Evolutionary conservation across 1,140 invertebrate genomes (phyloP).

Genomic region (Megathymus violae): DNA sequence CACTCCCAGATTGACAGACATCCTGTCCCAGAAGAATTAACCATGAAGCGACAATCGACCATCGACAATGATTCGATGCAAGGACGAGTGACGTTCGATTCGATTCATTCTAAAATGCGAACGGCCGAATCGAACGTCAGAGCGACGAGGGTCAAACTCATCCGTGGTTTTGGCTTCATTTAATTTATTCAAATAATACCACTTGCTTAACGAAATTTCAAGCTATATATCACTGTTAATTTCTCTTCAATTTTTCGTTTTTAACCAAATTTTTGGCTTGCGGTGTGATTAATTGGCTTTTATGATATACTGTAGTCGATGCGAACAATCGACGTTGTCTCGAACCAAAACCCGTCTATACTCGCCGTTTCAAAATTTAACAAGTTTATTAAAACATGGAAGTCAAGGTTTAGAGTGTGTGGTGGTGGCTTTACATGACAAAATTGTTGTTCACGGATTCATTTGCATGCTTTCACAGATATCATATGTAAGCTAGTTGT

Average conservation of each 20-base stretch:
- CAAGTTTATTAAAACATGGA: constrained; percentile 68
- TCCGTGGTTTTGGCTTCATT: constrained; percentile 83
- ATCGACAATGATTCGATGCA: constrained; percentile 16
- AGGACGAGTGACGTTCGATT: constrained; percentile 13
- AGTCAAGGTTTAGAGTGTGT: constrained; percentile 83
- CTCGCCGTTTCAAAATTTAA: constrained; percentile 78
- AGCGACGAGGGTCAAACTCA: constrained; percentile 58
- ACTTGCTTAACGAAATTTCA: constrained; percentile 80
- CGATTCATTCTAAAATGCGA: constrained; percentile 4
- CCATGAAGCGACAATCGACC: too few relatives aligned
- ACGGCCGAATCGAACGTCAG: background rate
- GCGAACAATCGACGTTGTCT: constrained; percentile 39
- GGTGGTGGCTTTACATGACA: constrained; percentile 79
- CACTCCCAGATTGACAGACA: too few relatives aligned
- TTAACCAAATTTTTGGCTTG: constrained; percentile 80
- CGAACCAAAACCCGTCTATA: constrained; percentile 59
- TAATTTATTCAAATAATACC: constrained; percentile 77
- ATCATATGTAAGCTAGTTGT: constrained; percentile 74
- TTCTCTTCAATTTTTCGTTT: constrained; percentile 74
- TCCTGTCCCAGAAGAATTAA: too few relatives aligned
- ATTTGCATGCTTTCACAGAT: constrained; percentile 79
- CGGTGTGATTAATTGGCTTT: constrained; percentile 83
- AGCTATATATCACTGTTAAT: constrained; percentile 79
- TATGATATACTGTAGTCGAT: constrained; percentile 44
- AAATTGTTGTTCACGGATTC: constrained; percentile 67